A percentile compares a stretch with the other conserved stretches of the same genome.
Evolutionary conservation across 2,113 vertebrate species (phyloP).

Genomic region (Sarotherodon lohbergeri): DNA sequence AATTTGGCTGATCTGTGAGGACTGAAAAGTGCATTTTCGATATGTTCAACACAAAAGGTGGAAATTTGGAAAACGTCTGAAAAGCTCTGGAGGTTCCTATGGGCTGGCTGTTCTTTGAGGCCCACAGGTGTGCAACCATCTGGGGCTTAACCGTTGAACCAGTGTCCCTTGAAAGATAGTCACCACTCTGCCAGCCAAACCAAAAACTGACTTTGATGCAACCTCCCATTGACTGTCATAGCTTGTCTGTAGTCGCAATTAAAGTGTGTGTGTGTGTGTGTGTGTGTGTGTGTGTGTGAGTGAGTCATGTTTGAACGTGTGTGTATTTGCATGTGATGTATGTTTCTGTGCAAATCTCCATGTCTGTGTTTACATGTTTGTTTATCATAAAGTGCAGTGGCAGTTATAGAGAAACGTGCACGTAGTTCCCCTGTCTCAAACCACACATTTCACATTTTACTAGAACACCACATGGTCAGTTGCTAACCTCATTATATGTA

Average conservation of each 20-base stretch:
- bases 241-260: not conserved
- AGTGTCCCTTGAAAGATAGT: slow-evolving; percentile 39
- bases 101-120: slow-evolving; percentile 5
- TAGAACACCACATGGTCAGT: slow-evolving; percentile 34
- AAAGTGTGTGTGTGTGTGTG: not conserved
- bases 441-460: slow-evolving; percentile 55
- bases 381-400: not conserved
- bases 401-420: not conserved
- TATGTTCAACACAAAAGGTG: not conserved
- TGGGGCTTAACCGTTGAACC: slow-evolving; percentile 65
- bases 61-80: not conserved
- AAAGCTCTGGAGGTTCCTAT: slow-evolving; percentile 26
- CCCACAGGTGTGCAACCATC: slow-evolving; percentile 71
- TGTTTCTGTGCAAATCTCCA: not conserved
- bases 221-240: not conserved
- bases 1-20: not conserved
- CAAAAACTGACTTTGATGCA: slow-evolving; percentile 33
- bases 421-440: slow-evolving; percentile 29
- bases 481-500: slow-evolving; percentile 26
- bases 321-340: not conserved
- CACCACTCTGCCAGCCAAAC: slow-evolving; percentile 29
- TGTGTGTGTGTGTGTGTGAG: not conserved
- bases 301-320: not conserved
- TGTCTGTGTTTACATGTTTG: slow-evolving; percentile 4
- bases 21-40: not conserved